phyloP scores from a whole-genome alignment of 2,797 vertebrate genomes.

The Platalea minor region DNA sequence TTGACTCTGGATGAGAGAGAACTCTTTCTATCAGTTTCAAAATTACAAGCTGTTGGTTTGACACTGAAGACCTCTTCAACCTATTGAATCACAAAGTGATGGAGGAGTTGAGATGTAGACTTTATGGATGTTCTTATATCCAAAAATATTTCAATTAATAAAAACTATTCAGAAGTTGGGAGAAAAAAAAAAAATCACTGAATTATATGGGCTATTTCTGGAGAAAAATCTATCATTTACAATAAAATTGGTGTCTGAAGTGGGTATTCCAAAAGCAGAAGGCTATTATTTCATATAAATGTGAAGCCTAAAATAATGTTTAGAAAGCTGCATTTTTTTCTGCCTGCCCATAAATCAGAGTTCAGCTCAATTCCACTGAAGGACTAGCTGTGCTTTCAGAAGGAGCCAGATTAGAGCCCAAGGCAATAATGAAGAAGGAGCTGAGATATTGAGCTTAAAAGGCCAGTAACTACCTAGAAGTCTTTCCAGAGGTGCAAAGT shows the following conservation, averaged over 20 bases:
- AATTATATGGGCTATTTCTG: neutral
- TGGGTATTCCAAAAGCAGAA: neutral
- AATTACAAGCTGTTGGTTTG: neutral
- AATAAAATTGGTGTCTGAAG: neutral
- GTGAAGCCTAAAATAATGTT: neutral
- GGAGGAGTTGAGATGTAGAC: neutral
- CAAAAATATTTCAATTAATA: neutral
- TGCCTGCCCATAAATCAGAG: neutral
- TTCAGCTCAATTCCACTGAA: neutral
- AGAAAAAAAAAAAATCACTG: neutral
- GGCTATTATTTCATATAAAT: neutral
- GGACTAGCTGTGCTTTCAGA: neutral
- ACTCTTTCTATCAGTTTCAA: neutral
- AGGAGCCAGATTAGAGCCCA: neutral
- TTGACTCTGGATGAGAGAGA: neutral
- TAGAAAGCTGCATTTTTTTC: neutral
- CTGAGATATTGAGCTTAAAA: neutral
- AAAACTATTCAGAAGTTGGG: neutral
- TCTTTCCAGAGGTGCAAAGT: neutral
- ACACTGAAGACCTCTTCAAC: neutral
- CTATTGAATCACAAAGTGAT: neutral
- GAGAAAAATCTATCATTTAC: neutral
- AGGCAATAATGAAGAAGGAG: neutral
- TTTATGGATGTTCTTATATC: neutral
- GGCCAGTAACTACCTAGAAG: neutral